Base-by-base conservation (phyloP, 2,113 vertebrate species). In the Athene noctua region DNA sequence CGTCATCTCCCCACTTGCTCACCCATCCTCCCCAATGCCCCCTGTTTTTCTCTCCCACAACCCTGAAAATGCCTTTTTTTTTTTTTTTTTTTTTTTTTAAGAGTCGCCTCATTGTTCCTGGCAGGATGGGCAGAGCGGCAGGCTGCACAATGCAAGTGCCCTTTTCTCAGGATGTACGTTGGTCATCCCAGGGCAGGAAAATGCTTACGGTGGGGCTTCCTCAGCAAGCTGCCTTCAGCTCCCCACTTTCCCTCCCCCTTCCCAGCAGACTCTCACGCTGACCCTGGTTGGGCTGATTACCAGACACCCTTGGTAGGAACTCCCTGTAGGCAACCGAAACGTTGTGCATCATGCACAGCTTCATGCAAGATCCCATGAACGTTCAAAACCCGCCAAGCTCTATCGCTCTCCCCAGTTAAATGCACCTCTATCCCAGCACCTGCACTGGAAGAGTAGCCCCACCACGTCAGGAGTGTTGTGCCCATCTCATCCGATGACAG, bases 101-200 rank as follows among this genome's bases (percentile, higher is more conserved):
- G 80, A 86, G 92, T 21, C 1, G 26, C 16, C 84, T 51, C 95
- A 97, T 97, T 97, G 92, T 97, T 97, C 89, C 91, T 94, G 96
- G 96, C 97, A 97, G 97, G 97, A 97, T 97, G 97, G 97, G 97
- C 95, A 96, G 97, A 97, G 97, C 96, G 2, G 22, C 71, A 0
- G 88, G 85, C 88, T 8, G 2, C 92, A 92, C 96, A 94, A 94
- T 92, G 70, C 27, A 42, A 87, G 92, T 93, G 9, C 96, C 97
- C 96, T 73, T 91, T 58, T 94, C 92, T 95, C 97, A 97, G 97
- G 97, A 97, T 97, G 94, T 96, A 80, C 73, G 54, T 77, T 97
- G 97, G 94, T 95, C 96, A 96, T 95, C 96, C 89, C 82, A 92
- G 88, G 85, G 94, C 96, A 97, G 97, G 96, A 95, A 97, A 97